Evolutionary conservation across 2,888 invertebrate species (phyloP).

Genomic region (Eupithecia subumbrata): DNA sequence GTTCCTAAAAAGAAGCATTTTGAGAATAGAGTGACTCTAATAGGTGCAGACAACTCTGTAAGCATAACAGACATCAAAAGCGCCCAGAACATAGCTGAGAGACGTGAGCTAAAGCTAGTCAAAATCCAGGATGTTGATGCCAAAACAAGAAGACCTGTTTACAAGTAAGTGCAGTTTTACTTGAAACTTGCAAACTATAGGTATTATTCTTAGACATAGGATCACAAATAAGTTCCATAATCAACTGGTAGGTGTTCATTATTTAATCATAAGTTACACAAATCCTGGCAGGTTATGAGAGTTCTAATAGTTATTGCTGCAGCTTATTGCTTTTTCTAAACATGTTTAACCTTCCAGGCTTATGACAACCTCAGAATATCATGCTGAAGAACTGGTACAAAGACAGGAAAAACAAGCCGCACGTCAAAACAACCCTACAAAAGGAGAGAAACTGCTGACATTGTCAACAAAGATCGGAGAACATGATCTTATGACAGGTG

Average conservation of each 20-base stretch:
- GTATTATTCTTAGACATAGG: no score
- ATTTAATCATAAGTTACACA: not conserved
- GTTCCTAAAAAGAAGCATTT: constrained; percentile 71
- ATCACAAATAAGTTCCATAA: not conserved
- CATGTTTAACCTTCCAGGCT: constrained; percentile 66
- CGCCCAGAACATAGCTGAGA: constrained; percentile 87
- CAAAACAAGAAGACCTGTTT: constrained; percentile 87
- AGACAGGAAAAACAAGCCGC: constrained; percentile 77
- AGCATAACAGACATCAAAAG: constrained; percentile 86
- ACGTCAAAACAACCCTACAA: constrained; percentile 70
- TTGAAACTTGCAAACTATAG: not conserved
- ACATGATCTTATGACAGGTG: constrained; percentile 86
- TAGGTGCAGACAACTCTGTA: constrained; percentile 83
- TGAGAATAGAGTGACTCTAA: constrained; percentile 85
- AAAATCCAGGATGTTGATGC: constrained; percentile 87
- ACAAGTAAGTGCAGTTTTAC: constrained; percentile 75
- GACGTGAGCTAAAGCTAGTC: constrained; percentile 87
- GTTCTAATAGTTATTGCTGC: not conserved
- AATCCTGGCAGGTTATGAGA: not conserved
- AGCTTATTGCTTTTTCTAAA: not conserved
- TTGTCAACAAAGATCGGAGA: constrained; percentile 85
- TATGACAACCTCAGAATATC: constrained; percentile 86
- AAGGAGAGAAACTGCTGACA: constrained; percentile 86
- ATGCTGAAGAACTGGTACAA: constrained; percentile 84
- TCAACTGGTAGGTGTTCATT: not conserved